Percentiles rank a stretch among this genome's conserved stretches.
These are phyloP conservation scores for Merops nubicus DNA, from an alignment of 2,113 vertebrate species.

Conservation along the genomic window DNA sequence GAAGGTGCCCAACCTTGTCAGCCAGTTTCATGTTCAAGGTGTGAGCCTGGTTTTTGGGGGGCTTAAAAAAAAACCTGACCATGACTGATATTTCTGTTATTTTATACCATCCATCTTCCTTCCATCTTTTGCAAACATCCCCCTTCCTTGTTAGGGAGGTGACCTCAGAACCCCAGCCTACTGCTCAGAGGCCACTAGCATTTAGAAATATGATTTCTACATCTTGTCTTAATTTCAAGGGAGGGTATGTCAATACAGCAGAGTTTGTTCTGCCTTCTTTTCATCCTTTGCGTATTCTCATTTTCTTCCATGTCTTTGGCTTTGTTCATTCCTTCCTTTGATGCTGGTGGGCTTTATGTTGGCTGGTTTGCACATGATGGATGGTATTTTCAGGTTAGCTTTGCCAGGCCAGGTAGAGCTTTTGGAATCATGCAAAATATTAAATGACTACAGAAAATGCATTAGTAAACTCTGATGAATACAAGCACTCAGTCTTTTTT, in stretches of 20 bases:
- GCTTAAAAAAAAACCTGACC: neutral
- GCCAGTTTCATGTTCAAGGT: neutral
- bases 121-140: neutral
- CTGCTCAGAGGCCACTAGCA: neutral
- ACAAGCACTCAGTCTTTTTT: neutral
- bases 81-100: neutral
- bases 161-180: neutral
- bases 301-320: neutral
- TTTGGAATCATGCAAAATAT: neutral
- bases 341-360: accelerated
- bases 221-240: neutral
- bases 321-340: neutral
- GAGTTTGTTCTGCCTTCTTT: neutral
- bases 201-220: neutral
- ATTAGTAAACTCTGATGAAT: neutral
- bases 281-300: neutral
- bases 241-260: too few species aligned
- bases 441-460: neutral
- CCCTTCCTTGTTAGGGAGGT: neutral
- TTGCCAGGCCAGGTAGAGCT: neutral
- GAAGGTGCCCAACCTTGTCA: neutral
- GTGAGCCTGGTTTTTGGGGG: neutral
- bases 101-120: neutral
- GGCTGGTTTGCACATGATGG: neutral
- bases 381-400: neutral